A percentile compares a stretch with the other conserved stretches of the same genome.
phyloP scores from a whole-genome alignment of 2,113 vertebrate species.

The Camelus dromedarius region DNA sequence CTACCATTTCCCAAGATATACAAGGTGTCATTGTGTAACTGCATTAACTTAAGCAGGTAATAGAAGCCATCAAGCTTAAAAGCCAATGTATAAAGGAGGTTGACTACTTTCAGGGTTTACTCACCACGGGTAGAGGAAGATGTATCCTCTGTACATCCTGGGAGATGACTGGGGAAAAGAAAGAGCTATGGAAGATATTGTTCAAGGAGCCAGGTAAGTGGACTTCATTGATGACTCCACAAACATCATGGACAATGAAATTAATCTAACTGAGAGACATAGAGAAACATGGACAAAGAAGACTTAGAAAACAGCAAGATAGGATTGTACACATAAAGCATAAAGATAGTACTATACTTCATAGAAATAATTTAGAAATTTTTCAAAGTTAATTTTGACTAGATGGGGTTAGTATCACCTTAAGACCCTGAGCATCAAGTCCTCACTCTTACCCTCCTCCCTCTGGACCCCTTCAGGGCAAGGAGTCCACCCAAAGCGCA shows the following conservation, averaged over 20 bases:
- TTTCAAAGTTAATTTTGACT: constrained; percentile 37
- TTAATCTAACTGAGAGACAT: not conserved
- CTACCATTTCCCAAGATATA: not conserved
- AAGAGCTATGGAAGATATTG: not conserved
- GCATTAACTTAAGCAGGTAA: not conserved
- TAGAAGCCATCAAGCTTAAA: not conserved
- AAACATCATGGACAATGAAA: not conserved
- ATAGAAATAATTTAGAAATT: not conserved
- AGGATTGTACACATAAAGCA: not conserved
- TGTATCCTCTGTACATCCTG: not conserved
- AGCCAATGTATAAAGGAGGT: not conserved
- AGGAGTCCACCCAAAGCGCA: not conserved
- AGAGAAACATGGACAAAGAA: not conserved
- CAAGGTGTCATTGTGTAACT: not conserved
- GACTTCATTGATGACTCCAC: not conserved
- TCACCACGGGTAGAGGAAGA: not conserved
- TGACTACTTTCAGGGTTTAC: not conserved
- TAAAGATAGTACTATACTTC: not conserved
- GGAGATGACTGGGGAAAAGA: not conserved
- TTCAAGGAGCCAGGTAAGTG: not conserved
- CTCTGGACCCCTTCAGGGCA: not conserved
- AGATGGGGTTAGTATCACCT: not conserved
- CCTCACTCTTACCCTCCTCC: not conserved
- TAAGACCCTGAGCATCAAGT: not conserved
- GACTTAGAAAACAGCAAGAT: not conserved